Base-by-base conservation (phyloP, 2,113 vertebrate species). In the Gadus chalcogrammus region DNA sequence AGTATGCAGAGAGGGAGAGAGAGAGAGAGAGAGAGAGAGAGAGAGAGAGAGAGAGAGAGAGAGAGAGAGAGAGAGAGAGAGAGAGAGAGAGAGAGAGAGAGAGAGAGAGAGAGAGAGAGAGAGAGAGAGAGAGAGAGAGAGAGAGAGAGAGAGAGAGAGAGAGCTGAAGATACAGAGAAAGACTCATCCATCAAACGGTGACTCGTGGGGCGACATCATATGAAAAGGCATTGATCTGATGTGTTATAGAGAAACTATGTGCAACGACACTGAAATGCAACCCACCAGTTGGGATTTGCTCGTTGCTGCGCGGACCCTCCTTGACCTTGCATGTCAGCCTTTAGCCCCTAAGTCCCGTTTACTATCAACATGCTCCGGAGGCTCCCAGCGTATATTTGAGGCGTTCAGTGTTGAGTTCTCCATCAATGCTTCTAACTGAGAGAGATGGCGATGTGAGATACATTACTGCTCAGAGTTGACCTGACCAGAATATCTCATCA, bases 371-470 rank as follows among this genome's bases (percentile, higher is more conserved):
- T 17, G 9, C 55, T 58, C n/a, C 1, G 55, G 80, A 79, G 70
- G 78, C 77, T 61, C 72, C 76, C 82, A 79, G 82, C 70, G 27
- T 71, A 84, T 79, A 81, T 69, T 63, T 56, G 71, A 64, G 79
- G 80, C 82, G 68, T 85, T 76, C 77, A 71, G 55, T 17, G 75
- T 84, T 84, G 16, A 58, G 42, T 70, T 81, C 70, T 82, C 79
- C 81, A 79, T 85, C 80, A 75, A 69, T 64, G 56, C 70, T 56
- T 82, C 42, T 84, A 85, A 90, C 87, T 86, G 84, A 90, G 88
- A 88, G 78, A 74, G 82, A 87, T 87, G 84, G 75, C 74, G 80
- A 85, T 77, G 84, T 82, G 80, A 88, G 79, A 84, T 81, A 76
- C 77, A 83, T 82, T 84, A 82, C 42, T 48, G 42, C 9, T 48